Evolutionary conservation across 2,797 vertebrate genomes (phyloP).

Genomic region (Eutrigla gurnardus): DNA sequence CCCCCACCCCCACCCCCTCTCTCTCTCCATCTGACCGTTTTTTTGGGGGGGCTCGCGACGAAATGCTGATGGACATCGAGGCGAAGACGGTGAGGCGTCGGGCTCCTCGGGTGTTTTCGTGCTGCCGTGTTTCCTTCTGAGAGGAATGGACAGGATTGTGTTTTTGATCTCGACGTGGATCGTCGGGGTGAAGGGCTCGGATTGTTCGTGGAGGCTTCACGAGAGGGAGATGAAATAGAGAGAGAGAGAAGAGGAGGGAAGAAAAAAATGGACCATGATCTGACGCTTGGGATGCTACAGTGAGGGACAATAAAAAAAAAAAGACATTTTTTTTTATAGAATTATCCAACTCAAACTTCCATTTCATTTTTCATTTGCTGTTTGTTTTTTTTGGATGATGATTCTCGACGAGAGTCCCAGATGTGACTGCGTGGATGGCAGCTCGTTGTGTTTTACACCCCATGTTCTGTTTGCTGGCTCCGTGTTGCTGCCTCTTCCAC

Average conservation of each 20-base stretch:
- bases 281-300: conserved; percentile 69
- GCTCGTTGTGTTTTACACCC: conserved; percentile 70
- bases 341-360: conserved; percentile 50
- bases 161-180: conserved; percentile 69
- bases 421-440: conserved; percentile 76
- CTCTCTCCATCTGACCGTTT: conserved; percentile 24
- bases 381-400: conserved; percentile 75
- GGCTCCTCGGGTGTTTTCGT: conserved; percentile 58
- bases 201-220: conserved; percentile 61
- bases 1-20: conserved; percentile 10
- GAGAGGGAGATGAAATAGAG: conserved; percentile 66
- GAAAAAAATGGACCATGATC: conserved; percentile 67
- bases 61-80: conserved; percentile 75
- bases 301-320: conserved; percentile 63
- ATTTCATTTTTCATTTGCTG: conserved; percentile 21
- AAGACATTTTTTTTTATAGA: conserved; percentile 27
- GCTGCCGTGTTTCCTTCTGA: conserved; percentile 46
- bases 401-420: conserved; percentile 66
- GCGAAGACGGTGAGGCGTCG: conserved; percentile 60
- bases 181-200: conserved; percentile 61
- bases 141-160: conserved; percentile 65
- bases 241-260: neutral
- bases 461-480: conserved; percentile 61
- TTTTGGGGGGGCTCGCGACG: conserved; percentile 12
- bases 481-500: conserved; percentile 60